Evolutionary conservation across 2,797 vertebrate species (phyloP).

Genomic region (Cetoscarus ocellatus): DNA sequence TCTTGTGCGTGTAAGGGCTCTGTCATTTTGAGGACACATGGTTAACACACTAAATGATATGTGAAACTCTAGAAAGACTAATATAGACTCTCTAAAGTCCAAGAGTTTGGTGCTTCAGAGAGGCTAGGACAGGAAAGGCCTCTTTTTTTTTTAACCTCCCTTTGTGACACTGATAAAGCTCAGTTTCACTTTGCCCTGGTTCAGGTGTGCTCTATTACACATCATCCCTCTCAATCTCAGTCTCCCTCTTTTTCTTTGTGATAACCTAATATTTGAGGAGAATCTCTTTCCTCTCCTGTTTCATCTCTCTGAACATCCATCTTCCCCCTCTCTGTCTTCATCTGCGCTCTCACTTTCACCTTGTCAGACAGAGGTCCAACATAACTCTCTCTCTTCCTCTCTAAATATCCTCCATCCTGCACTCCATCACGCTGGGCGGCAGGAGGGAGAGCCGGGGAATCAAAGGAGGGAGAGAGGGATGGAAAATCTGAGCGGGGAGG

Average conservation of each 20-base stretch:
- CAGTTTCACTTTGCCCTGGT: not conserved
- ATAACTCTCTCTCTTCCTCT: slow-evolving; percentile 41
- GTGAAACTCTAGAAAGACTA: no score
- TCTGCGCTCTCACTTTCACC: slow-evolving; percentile 19
- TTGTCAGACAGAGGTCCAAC: slow-evolving; percentile 34
- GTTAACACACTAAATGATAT: no score
- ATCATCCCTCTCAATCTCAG: slow-evolving; percentile 1
- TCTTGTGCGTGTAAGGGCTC: no score
- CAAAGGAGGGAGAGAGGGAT: slow-evolving; percentile 9
- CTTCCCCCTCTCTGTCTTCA: slow-evolving; percentile 17
- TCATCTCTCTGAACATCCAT: slow-evolving; percentile 30
- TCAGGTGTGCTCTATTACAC: slow-evolving; percentile 21
- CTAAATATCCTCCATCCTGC: slow-evolving; percentile 33
- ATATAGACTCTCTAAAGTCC: no score
- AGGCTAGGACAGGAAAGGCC: no score
- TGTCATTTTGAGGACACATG: no score
- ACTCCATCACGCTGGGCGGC: slow-evolving; percentile 48
- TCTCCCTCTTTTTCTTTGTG: not conserved
- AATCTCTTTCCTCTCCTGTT: slow-evolving; percentile 8
- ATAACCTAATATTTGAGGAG: not conserved
- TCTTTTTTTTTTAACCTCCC: not conserved
- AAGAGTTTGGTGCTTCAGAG: no score
- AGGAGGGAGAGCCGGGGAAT: slow-evolving; percentile 21
- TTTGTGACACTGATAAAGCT: slow-evolving; percentile 26
- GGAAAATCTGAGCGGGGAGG: slow-evolving; percentile 6